Evolutionary conservation across 2,113 vertebrate species (phyloP), one percentile per base, ranked within the genome.

Genomic region (Heteronetta atricapilla): DNA sequence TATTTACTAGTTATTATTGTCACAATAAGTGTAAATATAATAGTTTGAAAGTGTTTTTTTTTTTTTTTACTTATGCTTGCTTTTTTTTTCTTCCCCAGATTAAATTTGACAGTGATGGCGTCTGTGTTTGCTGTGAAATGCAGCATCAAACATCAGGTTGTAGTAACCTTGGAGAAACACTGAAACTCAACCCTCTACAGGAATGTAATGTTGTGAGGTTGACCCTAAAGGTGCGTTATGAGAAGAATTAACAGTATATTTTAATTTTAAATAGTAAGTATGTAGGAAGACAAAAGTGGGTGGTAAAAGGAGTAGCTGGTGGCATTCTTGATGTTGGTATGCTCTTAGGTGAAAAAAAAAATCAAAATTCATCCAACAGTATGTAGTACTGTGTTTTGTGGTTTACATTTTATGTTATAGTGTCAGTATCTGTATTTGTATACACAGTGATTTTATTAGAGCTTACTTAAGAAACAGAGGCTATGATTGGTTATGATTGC

Each of bases 71-170:
- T 90, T 80, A 73, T 33, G 46, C 76, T 97, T 76, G 85, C 74
- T 48, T 55, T 63, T 93, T 87, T 80, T 78, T 88, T 92, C 4
- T 44, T 93, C 92, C 48, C 16, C 93, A 99, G 98, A 98, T 99
- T 64, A 99, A 98, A 96, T 99, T 99, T 21, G 99, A 99, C 98
- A 99, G 99, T 17, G 99, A 99, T 68, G 99, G 99, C 70, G 99
- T 99, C 95, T 99, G 99, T 85, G 99, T 99, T 55, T 99, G 99
- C 98, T 99, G 99, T 55, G 99, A 99, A 95, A 97, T 98, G 48
- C 99, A 99, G 95, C 99, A 99, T 91, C 99, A 98, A 96, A 98
- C 98, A 28, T 98, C 98, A 7, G 99, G 99, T 97, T 99, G 99
- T 98, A 99, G 98, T 97, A 99, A 99, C 97, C 96, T 99, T 56